Conservation (phyloP, 2,113 vertebrate species). For the Buteo buteo region DNA sequence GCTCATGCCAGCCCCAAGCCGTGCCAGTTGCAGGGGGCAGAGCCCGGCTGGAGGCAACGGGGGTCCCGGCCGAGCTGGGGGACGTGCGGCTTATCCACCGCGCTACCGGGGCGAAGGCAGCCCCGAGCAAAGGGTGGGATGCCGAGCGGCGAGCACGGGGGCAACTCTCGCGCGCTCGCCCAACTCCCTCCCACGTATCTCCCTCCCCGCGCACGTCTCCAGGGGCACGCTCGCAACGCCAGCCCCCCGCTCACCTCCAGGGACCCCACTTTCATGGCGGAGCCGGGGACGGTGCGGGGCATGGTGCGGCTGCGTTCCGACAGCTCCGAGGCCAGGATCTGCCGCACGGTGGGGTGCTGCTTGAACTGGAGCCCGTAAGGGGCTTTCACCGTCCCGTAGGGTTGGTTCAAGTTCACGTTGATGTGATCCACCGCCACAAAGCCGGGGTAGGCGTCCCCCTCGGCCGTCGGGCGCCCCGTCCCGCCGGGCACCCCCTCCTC, state of each 20-base stretch:
- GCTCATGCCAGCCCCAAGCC: not conserved
- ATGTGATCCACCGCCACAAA: slow-evolving; percentile 89
- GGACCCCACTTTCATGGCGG: slow-evolving; percentile 89
- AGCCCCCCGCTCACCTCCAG: slow-evolving; percentile 85
- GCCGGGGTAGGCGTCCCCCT: slow-evolving; percentile 85
- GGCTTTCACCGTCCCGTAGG: slow-evolving; percentile 91
- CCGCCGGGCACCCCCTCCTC: slow-evolving; percentile 84
- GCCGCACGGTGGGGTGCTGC: slow-evolving; percentile 88
- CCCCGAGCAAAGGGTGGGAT: not conserved
- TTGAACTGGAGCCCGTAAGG: slow-evolving; percentile 92
- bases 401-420: slow-evolving; percentile 86
- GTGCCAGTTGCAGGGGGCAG: not conserved
- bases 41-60: not conserved
- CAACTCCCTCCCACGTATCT: fast-evolving
- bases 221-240: not conserved
- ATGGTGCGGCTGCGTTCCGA: slow-evolving; percentile 95
- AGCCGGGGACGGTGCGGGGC: slow-evolving; percentile 93
- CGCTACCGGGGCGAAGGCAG: not conserved
- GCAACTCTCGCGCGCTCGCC: not conserved
- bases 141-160: fast-evolving
- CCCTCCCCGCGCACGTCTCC: fast-evolving
- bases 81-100: not conserved
- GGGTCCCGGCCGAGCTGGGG: not conserved
- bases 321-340: slow-evolving; percentile 86
- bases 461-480: slow-evolving; percentile 76